phyloP scores from a whole-genome alignment of 2,113 vertebrate species.

The Cinclus mexicanus region DNA sequence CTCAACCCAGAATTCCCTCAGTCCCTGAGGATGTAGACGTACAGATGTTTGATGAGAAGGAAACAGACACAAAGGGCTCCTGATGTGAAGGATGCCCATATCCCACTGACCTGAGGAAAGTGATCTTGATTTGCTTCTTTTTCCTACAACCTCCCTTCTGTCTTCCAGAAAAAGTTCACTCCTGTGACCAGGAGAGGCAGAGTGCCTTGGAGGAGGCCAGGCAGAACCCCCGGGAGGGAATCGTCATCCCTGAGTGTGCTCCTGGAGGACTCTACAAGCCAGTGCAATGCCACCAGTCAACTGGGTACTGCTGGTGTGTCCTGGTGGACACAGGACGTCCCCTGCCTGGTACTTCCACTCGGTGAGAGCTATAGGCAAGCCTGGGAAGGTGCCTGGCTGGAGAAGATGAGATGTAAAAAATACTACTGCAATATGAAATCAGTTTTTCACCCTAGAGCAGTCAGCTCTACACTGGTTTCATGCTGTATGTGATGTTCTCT shows the following conservation, averaged over 20 bases:
- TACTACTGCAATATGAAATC: neutral
- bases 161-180: conserved; percentile 93
- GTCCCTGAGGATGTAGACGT: neutral
- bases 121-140: neutral
- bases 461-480: neutral
- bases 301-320: conserved; percentile 99
- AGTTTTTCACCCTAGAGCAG: neutral
- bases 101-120: neutral
- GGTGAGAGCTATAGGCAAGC: conserved; percentile 75
- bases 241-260: conserved; percentile 95
- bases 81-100: neutral
- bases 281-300: conserved; percentile 97
- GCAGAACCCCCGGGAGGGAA: conserved; percentile 87
- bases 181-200: conserved; percentile 97
- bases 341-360: conserved; percentile 92
- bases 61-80: neutral
- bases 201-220: conserved; percentile 89
- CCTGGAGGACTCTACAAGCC: conserved; percentile 89
- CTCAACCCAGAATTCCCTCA: neutral
- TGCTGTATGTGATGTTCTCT: neutral
- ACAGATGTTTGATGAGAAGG: neutral
- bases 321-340: conserved; percentile 94
- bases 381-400: neutral
- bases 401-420: neutral
- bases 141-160: neutral